A percentile compares a stretch with the other conserved stretches of the same genome.
phyloP scores from a whole-genome alignment of 1,140 invertebrate species.

The Galleria mellonella region DNA sequence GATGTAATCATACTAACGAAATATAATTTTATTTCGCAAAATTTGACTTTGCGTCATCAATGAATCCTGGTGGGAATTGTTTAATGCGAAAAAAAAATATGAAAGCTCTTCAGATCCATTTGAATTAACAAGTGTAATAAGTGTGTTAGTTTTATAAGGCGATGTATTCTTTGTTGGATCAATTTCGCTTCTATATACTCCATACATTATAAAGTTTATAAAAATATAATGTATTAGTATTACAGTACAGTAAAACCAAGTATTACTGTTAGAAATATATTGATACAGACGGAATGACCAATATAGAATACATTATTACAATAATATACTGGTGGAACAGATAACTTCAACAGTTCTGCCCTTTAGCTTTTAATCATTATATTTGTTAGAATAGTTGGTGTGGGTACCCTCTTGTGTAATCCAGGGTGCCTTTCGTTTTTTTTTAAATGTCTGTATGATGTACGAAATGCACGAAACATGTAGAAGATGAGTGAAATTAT shows the following conservation, averaged over 20 bases:
- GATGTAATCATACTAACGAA: not conserved
- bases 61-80: not conserved
- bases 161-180: constrained; percentile 21
- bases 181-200: constrained; percentile 4
- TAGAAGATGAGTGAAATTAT: constrained; percentile 71
- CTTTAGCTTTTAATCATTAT: constrained; percentile 60
- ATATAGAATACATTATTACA: constrained; percentile 13
- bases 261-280: too few species aligned
- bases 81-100: not conserved
- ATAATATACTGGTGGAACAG: constrained; percentile 28
- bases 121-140: constrained; percentile 38
- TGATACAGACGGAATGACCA: constrained; percentile 6
- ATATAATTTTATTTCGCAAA: not conserved
- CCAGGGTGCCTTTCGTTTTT: constrained; percentile 68
- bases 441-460: constrained; percentile 73
- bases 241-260: too few species aligned
- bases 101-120: constrained; percentile 61
- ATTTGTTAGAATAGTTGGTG: constrained; percentile 72
- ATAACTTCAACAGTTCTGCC: constrained; percentile 40
- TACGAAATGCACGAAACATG: constrained; percentile 77
- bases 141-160: constrained; percentile 45
- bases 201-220: too few species aligned
- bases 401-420: constrained; percentile 70
- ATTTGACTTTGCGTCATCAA: constrained; percentile 1
- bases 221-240: too few species aligned